Evolutionary conservation across 1,140 invertebrate species (phyloP).

Genomic region (Euwallacea similis): DNA sequence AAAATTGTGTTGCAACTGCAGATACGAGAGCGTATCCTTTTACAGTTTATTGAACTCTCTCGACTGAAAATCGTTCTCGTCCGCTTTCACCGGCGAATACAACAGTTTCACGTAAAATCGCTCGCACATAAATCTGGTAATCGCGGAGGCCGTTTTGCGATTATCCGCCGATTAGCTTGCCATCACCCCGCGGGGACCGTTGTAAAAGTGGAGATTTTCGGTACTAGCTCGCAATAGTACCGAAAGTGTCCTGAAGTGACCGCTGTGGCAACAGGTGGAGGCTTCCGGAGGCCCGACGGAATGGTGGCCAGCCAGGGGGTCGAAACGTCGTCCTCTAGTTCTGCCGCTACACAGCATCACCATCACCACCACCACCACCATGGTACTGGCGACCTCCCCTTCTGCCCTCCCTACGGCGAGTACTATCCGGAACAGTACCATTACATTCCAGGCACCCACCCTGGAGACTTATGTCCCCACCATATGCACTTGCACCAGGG

Average conservation of each 20-base stretch:
- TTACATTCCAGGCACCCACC: constrained; percentile 41
- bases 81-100: constrained; percentile 14
- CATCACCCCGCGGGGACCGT: no score
- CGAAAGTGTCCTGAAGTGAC: constrained; percentile 1
- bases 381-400: constrained; percentile 45
- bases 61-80: constrained; percentile 13
- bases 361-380: constrained; percentile 32
- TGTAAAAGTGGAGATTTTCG: not conserved
- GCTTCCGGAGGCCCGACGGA: constrained; percentile 37
- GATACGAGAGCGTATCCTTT: not conserved
- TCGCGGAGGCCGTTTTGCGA: not conserved
- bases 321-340: constrained; percentile 39
- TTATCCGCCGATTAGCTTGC: no score
- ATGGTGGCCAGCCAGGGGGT: constrained; percentile 54
- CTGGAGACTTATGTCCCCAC: constrained; percentile 45
- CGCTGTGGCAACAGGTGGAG: constrained; percentile 27
- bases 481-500: constrained; percentile 49
- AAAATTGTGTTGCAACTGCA: no score
- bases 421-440: constrained; percentile 50
- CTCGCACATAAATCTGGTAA: not conserved
- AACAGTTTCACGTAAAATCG: constrained; percentile 1
- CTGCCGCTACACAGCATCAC: constrained; percentile 6
- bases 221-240: not conserved
- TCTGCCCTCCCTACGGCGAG: constrained; percentile 48
- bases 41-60: constrained; percentile 21